These are phyloP conservation scores for Dicaeum eximium DNA, from an alignment of 2,113 vertebrate genomes.

Conservation along the genomic window DNA sequence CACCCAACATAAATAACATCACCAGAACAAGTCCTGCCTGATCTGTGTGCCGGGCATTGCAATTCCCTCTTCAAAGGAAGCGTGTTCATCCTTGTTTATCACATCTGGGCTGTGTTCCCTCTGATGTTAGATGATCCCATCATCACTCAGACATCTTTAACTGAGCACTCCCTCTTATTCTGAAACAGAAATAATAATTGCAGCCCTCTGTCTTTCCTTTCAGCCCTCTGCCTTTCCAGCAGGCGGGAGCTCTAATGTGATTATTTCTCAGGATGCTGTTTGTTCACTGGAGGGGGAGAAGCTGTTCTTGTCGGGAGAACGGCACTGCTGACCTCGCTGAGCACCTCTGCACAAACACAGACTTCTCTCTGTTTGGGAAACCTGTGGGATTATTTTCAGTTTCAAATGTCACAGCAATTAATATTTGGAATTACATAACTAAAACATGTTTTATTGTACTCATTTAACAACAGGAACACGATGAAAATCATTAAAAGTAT, in stretches of 20 bases:
- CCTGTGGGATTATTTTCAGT: background rate
- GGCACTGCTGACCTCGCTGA: rapidly evolving
- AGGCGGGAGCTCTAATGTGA: background rate
- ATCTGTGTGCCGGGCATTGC: background rate
- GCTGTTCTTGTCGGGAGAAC: rapidly evolving
- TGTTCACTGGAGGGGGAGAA: background rate
- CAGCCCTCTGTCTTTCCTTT: background rate
- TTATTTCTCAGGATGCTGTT: background rate
- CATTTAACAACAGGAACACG: background rate
- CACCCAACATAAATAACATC: background rate
- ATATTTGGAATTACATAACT: background rate
- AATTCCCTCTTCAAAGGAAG: background rate
- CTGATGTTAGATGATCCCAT: background rate
- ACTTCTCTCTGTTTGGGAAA: background rate
- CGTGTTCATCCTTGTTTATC: background rate
- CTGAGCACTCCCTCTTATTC: background rate
- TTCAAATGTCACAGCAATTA: background rate
- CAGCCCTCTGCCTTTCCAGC: background rate
- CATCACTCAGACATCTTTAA: background rate
- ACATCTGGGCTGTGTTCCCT: background rate
- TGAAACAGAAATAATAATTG: background rate
- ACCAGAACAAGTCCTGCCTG: background rate
- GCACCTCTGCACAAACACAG: background rate
- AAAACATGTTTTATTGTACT: background rate
- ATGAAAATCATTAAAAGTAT: background rate